Evolutionary conservation across 2,113 vertebrate genomes (phyloP).

Genomic region (Thalassoma bifasciatum): DNA sequence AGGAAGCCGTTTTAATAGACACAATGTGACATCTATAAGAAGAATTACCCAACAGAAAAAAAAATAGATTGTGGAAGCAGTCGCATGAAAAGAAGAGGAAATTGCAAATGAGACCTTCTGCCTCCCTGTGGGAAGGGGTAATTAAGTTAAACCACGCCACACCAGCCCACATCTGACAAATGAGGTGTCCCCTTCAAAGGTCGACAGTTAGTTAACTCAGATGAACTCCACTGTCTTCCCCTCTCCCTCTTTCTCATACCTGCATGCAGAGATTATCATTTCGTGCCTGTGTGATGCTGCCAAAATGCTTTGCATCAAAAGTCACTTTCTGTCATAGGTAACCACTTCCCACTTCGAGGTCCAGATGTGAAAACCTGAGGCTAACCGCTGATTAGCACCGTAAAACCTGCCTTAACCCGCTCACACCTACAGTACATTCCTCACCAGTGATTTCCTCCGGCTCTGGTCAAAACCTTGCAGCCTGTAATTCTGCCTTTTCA

Average conservation of each 20-base stretch:
- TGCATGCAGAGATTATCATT: constrained; percentile 9
- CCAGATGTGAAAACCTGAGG: constrained; percentile 60
- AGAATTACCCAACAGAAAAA: constrained; percentile 1
- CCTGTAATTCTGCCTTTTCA: constrained; percentile 61
- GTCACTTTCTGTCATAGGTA: constrained; percentile 38
- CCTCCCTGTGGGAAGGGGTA: constrained; percentile 50
- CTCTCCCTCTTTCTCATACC: constrained; percentile 6
- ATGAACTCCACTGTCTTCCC: constrained; percentile 31
- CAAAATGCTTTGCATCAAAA: constrained; percentile 1
- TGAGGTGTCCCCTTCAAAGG: constrained; percentile 56
- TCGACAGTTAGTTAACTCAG: constrained; percentile 47
- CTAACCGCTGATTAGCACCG: constrained; percentile 46
- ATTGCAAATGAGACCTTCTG: constrained; percentile 62
- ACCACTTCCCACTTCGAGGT: constrained; percentile 52
- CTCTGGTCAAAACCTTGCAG: constrained; percentile 38
- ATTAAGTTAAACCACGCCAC: constrained; percentile 63
- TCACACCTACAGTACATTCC: constrained; percentile 56
- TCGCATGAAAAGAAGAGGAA: constrained; percentile 42
- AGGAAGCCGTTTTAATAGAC: not conserved
- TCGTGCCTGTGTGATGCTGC: constrained; percentile 9
- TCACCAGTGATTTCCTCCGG: constrained; percentile 38
- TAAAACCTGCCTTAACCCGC: constrained; percentile 52
- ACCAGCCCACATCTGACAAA: constrained; percentile 59
- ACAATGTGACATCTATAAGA: not conserved
- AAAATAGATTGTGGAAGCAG: constrained; percentile 7